A percentile compares a stretch with the other conserved stretches of the same genome.
Evolutionary conservation across 2,888 invertebrate genomes (phyloP).

Genomic region (Orthosia incerta): DNA sequence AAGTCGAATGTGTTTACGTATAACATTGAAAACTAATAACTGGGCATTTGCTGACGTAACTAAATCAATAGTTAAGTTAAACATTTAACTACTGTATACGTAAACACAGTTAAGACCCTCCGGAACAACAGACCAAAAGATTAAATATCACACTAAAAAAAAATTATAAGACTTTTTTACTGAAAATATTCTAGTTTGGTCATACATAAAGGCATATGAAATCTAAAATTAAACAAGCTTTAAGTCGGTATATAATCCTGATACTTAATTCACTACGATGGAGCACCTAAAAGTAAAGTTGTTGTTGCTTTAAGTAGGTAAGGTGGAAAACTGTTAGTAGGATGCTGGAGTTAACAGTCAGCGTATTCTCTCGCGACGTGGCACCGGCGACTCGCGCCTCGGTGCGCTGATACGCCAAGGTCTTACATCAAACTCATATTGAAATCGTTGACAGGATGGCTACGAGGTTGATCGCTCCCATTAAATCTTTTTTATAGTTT

Average conservation of each 20-base stretch:
- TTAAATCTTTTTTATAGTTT: constrained; percentile 86
- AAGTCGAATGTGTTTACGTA: constrained; percentile 77
- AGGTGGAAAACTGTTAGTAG: constrained; percentile 65
- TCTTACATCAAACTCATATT: constrained; percentile 64
- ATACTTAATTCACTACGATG: constrained; percentile 76
- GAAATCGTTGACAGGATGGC: constrained; percentile 62
- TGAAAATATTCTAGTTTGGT: constrained; percentile 71
- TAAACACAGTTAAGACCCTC: constrained; percentile 72
- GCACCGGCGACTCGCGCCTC: constrained; percentile 37
- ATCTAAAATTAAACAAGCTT: constrained; percentile 80
- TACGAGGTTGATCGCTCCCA: constrained; percentile 71
- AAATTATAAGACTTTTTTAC: constrained; percentile 58
- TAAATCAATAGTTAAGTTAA: constrained; percentile 47
- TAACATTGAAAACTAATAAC: constrained; percentile 64
- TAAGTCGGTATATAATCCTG: constrained; percentile 74
- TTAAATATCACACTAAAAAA: constrained; percentile 65
- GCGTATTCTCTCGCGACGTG: constrained; percentile 44
- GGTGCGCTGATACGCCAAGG: constrained; percentile 56
- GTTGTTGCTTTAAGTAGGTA: constrained; percentile 61
- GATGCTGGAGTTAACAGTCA: constrained; percentile 58
- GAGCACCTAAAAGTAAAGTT: constrained; percentile 76
- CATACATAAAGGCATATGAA: constrained; percentile 72
- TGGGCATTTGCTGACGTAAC: constrained; percentile 59
- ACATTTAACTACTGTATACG: constrained; percentile 61
- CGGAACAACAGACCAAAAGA: constrained; percentile 79